Evolutionary conservation across 1,140 invertebrate genomes (phyloP).

Genomic region (Heterodera schachtii): DNA sequence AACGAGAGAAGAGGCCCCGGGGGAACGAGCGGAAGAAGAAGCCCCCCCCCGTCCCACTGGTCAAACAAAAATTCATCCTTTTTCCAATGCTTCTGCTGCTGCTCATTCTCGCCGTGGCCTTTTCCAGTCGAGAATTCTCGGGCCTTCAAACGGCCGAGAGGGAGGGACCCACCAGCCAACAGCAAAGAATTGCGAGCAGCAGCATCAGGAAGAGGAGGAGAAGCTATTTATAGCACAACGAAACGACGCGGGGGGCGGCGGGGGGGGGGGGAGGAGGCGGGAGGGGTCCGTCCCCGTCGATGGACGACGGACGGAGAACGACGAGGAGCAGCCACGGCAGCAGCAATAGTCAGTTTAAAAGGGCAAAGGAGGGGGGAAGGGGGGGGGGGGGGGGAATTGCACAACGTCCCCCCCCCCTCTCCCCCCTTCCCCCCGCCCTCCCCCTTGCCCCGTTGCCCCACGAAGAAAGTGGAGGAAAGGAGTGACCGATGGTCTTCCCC

Average conservation of each 20-base stretch:
- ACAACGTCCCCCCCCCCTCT: background rate
- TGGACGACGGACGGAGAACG: background rate
- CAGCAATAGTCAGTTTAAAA: background rate
- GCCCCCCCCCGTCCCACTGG: background rate
- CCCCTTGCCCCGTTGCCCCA: no score
- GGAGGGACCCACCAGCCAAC: no score
- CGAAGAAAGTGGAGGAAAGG: background rate
- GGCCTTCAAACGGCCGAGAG: background rate
- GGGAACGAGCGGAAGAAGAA: no score
- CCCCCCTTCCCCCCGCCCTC: no score
- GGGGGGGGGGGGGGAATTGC: background rate
- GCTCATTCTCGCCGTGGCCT: background rate
- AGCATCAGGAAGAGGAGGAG: no score
- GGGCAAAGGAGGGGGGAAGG: no score
- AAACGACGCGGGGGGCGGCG: no score
- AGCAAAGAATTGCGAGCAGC: background rate
- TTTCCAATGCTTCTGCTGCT: background rate
- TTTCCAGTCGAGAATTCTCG: background rate
- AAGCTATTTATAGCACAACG: background rate
- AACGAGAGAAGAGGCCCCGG: background rate
- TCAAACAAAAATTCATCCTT: background rate
- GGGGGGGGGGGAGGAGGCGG: no score
- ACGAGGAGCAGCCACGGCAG: background rate
- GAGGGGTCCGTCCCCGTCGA: background rate
- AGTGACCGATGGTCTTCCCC: background rate